These are phyloP conservation scores for Cinclus mexicanus DNA, from an alignment of 2,113 vertebrate genomes.

Conservation along the genomic window DNA sequence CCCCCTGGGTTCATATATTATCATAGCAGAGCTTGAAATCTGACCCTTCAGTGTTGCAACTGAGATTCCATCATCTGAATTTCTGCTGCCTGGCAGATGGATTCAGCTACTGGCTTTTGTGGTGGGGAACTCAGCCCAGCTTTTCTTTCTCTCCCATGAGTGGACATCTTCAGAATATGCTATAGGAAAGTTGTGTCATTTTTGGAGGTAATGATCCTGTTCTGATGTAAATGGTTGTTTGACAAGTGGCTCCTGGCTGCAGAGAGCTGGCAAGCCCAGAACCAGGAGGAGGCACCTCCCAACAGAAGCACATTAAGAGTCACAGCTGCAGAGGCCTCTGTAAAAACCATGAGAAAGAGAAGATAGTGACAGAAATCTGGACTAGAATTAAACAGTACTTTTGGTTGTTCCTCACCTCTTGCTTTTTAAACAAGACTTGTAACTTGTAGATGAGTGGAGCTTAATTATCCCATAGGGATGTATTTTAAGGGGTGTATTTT, in stretches of 20 bases:
- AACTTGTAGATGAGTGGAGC: neutral
- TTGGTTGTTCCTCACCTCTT: neutral
- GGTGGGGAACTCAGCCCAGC: neutral
- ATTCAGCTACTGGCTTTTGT: neutral
- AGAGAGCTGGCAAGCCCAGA: neutral
- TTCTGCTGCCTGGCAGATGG: neutral
- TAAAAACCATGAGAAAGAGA: neutral
- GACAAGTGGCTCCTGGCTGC: neutral
- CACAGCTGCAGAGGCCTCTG: neutral
- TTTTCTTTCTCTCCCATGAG: neutral
- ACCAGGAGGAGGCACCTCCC: neutral
- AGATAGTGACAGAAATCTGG: rapidly evolving
- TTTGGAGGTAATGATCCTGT: neutral
- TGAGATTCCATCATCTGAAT: neutral
- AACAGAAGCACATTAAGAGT: neutral
- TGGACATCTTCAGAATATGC: neutral
- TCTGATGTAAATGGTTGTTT: neutral
- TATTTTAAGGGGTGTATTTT: neutral
- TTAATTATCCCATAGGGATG: neutral
- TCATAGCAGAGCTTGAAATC: neutral
- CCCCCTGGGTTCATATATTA: neutral
- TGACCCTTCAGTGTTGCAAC: neutral
- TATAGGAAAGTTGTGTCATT: neutral
- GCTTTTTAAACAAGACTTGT: neutral
- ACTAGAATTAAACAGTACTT: neutral